These are phyloP conservation scores for Listrodromus nycthemerus DNA, from an alignment of 2,888 invertebrate species.

Conservation along the genomic window DNA sequence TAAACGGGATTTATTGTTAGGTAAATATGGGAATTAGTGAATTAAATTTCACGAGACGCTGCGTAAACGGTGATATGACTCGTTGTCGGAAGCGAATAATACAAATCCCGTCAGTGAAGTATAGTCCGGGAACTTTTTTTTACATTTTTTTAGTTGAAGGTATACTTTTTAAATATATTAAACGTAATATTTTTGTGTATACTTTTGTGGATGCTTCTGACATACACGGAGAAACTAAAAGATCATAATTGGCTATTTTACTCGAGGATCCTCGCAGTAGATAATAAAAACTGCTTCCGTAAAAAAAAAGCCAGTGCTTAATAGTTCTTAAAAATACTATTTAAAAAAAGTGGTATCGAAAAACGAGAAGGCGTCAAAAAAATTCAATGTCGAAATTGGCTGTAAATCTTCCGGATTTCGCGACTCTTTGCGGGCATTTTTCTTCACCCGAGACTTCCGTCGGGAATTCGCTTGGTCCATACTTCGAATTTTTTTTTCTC, in stretches of 20 bases:
- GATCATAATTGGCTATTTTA: too few relatives aligned
- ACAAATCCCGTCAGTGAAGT: not conserved
- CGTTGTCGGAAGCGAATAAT: not conserved
- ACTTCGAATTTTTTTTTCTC: slow-evolving; percentile 21
- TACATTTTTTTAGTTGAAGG: slow-evolving; percentile 14
- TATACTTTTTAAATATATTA: too few relatives aligned
- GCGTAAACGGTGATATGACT: slow-evolving; percentile 56
- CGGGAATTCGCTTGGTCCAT: slow-evolving; percentile 4
- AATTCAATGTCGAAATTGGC: slow-evolving; percentile 9
- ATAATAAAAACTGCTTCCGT: not conserved
- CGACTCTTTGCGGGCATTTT: not conserved
- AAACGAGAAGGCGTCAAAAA: not conserved
- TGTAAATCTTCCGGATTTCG: not conserved
- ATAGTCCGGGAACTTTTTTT: not conserved
- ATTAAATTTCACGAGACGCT: slow-evolving; percentile 46
- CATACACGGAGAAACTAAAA: too few relatives aligned
- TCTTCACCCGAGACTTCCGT: not conserved
- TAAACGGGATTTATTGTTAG: slow-evolving; percentile 50
- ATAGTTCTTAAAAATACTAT: not conserved
- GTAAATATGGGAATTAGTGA: slow-evolving; percentile 59
- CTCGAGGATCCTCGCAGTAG: too few relatives aligned
- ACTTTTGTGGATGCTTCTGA: too few relatives aligned
- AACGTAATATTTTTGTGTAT: too few relatives aligned
- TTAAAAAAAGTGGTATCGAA: slow-evolving; percentile 1
- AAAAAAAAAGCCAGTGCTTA: not conserved